Evolutionary conservation across 2,888 invertebrate genomes (phyloP).

Genomic region (Ophioninae sp.): DNA sequence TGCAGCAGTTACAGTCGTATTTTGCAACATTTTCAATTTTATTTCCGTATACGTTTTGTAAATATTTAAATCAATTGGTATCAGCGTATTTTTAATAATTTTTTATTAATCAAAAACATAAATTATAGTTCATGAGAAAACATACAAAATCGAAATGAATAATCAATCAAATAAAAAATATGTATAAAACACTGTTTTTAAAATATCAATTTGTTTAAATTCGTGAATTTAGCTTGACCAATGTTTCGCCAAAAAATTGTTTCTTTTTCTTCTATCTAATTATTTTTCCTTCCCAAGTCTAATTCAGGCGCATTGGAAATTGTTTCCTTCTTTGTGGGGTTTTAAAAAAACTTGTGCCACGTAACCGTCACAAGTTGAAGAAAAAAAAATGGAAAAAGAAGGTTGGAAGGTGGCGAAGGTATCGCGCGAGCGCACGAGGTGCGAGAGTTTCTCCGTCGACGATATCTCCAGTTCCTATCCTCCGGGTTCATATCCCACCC

Average conservation of each 20-base stretch:
- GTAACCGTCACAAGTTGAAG: background rate
- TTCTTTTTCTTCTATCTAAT: background rate
- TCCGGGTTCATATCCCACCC: slow-evolving; percentile 72
- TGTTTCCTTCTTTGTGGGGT: background rate
- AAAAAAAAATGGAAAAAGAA: background rate
- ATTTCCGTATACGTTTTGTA: too few species aligned
- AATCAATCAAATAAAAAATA: too few species aligned
- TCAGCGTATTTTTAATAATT: too few species aligned
- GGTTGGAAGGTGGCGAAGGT: slow-evolving; percentile 38
- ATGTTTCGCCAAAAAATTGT: background rate
- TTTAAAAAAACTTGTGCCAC: background rate
- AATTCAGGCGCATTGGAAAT: background rate
- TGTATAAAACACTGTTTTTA: too few species aligned
- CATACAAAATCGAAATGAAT: too few species aligned
- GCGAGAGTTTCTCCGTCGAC: slow-evolving; percentile 42
- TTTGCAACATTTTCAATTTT: too few species aligned
- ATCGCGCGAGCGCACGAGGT: slow-evolving; percentile 36
- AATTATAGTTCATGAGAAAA: too few species aligned
- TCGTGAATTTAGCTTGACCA: background rate
- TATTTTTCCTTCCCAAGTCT: background rate
- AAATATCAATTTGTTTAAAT: background rate
- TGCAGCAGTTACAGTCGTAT: too few species aligned
- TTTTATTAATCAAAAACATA: too few species aligned
- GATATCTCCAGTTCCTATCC: slow-evolving; percentile 59
- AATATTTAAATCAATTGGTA: too few species aligned